phyloP scores from a whole-genome alignment of 2,797 vertebrate genomes.

The Labroides dimidiatus region DNA sequence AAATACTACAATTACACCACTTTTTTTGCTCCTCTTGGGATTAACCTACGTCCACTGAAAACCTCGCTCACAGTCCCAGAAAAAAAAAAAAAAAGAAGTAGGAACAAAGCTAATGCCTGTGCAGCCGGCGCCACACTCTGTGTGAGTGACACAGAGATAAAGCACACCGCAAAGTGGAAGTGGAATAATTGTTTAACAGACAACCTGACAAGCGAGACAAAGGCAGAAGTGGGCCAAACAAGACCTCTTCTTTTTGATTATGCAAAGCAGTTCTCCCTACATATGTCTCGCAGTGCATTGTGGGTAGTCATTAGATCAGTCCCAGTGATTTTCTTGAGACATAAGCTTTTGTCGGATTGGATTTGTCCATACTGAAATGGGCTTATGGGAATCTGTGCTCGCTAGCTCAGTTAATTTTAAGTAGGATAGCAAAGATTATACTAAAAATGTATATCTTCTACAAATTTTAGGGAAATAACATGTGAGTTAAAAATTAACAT shows the following conservation, averaged over 20 bases:
- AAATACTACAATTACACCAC: slow-evolving; percentile 40
- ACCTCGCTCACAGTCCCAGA: slow-evolving; percentile 36
- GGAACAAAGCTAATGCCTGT: slow-evolving; percentile 63
- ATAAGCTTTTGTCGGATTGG: slow-evolving; percentile 45
- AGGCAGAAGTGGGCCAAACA: slow-evolving; percentile 37
- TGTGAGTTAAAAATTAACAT: too few relatives aligned
- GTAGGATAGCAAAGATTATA: background rate
- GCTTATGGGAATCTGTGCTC: slow-evolving; percentile 20
- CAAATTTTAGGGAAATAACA: too few relatives aligned
- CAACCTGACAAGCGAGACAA: slow-evolving; percentile 62
- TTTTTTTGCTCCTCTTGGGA: slow-evolving; percentile 33
- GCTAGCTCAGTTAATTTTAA: slow-evolving; percentile 4
- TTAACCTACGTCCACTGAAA: slow-evolving; percentile 53
- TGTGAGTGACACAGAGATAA: slow-evolving; percentile 50
- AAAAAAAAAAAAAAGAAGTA: slow-evolving; percentile 18
- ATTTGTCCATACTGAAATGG: slow-evolving; percentile 28
- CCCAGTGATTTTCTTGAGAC: slow-evolving; percentile 40
- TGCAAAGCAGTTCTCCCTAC: slow-evolving; percentile 51
- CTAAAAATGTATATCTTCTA: background rate
- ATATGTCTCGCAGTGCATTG: slow-evolving; percentile 51
- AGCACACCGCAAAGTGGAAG: slow-evolving; percentile 41
- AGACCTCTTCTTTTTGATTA: slow-evolving; percentile 55
- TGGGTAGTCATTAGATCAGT: slow-evolving; percentile 68
- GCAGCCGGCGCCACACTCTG: slow-evolving; percentile 22
- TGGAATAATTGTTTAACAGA: slow-evolving; percentile 62